Evolutionary conservation across 2,113 vertebrate species (phyloP).

Genomic region (Strix aluco): DNA sequence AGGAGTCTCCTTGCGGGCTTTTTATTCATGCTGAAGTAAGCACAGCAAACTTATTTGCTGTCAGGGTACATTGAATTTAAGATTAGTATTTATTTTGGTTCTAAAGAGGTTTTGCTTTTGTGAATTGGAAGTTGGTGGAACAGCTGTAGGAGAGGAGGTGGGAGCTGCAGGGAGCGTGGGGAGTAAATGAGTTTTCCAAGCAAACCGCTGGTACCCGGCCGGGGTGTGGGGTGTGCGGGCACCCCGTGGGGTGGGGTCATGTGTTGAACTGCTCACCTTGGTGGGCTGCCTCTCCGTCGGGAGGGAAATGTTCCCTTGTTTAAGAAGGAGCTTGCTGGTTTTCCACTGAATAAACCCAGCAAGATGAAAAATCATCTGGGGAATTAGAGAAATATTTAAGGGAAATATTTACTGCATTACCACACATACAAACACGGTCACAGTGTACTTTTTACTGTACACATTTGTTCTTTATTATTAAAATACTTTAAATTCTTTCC

Average conservation of each 20-base stretch:
- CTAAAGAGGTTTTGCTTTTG: constrained; percentile 83
- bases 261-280: background rate
- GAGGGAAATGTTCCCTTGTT: background rate
- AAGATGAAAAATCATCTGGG: background rate
- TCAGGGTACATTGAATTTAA: constrained; percentile 92
- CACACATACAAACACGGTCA: accelerated
- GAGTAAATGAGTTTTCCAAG: background rate
- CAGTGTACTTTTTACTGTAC: accelerated
- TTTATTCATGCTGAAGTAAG: constrained; percentile 90
- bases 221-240: accelerated
- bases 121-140: constrained; percentile 67
- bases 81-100: constrained; percentile 91
- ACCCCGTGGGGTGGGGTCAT: accelerated
- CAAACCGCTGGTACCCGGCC: background rate
- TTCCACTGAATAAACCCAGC: background rate
- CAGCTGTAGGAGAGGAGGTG: constrained; percentile 45
- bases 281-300: background rate
- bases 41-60: constrained; percentile 89
- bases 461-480: background rate
- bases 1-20: constrained; percentile 76
- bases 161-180: background rate
- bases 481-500: background rate
- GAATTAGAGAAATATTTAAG: background rate
- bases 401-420: accelerated
- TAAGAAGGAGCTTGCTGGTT: background rate